Percentiles rank a stretch among this genome's conserved stretches.
Conservation (phyloP, 2,113 vertebrate species). For the Indicator maculatus region DNA sequence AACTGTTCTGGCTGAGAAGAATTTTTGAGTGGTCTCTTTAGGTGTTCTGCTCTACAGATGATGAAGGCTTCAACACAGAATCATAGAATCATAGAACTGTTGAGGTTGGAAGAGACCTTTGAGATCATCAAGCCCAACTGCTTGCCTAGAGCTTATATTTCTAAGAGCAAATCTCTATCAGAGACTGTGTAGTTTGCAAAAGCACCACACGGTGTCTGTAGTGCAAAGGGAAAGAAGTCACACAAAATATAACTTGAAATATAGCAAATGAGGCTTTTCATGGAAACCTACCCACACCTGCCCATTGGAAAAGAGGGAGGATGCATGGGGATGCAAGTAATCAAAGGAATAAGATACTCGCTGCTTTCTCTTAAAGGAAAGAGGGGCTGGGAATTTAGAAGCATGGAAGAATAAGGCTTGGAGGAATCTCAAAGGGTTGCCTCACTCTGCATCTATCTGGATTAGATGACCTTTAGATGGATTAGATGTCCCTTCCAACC, state of each 20-base stretch:
- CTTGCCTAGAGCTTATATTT: too few relatives aligned
- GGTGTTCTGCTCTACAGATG: background rate
- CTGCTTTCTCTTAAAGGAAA: too few relatives aligned
- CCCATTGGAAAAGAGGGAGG: background rate
- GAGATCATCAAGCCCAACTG: too few relatives aligned
- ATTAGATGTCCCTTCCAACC: too few relatives aligned
- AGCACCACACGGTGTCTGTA: constrained; percentile 61
- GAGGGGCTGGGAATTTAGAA: too few relatives aligned
- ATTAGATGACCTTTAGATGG: too few relatives aligned
- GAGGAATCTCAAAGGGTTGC: background rate
- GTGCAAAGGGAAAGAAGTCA: constrained; percentile 23
- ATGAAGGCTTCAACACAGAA: background rate
- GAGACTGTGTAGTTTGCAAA: background rate
- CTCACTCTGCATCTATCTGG: background rate
- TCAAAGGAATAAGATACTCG: background rate
- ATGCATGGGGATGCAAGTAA: background rate
- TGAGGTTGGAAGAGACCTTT: too few relatives aligned
- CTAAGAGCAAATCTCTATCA: background rate
- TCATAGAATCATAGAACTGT: too few relatives aligned
- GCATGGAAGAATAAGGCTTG: background rate
- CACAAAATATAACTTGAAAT: background rate
- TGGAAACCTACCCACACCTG: background rate
- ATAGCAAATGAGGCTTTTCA: background rate
- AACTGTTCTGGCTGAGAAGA: background rate
- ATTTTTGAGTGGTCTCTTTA: background rate